These are phyloP conservation scores for Hydroisotoma schaefferi DNA, from an alignment of 2,888 invertebrate species.

Conservation along the genomic window DNA sequence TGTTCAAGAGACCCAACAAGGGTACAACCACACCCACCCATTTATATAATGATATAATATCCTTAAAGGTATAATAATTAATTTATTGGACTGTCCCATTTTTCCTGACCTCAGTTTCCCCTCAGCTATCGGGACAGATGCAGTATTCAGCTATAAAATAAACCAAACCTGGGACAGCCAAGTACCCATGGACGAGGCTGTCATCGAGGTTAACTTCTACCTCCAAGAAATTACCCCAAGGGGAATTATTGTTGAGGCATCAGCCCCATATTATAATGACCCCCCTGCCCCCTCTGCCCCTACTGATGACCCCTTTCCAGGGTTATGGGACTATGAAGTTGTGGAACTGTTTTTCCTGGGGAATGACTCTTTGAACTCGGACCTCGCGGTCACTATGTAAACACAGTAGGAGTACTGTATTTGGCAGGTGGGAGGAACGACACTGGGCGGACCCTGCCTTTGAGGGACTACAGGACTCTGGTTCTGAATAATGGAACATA, in stretches of 20 bases:
- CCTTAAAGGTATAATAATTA: no score
- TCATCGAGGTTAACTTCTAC: neutral
- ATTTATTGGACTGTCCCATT: no score
- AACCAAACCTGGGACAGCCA: neutral
- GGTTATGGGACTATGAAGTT: conserved; percentile 42
- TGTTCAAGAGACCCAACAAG: no score
- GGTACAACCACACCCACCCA: no score
- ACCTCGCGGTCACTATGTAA: conserved; percentile 5
- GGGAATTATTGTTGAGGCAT: neutral
- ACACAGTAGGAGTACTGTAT: no score
- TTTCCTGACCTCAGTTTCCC: no score
- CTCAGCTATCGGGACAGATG: no score
- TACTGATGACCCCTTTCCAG: neutral
- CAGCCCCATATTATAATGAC: neutral
- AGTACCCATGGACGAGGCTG: neutral
- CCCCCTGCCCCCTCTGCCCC: neutral
- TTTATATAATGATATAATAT: no score
- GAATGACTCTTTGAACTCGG: conserved; percentile 13
- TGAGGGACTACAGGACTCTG: neutral
- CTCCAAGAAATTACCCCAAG: neutral
- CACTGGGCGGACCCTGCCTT: neutral
- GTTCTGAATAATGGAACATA: neutral
- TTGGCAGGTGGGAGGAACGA: neutral
- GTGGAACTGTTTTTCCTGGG: conserved; percentile 41
- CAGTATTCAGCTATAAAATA: no score